Evolutionary conservation across 1,140 invertebrate genomes (phyloP), one percentile per base, ranked within the genome.

Genomic region (Tetragonula clypearis): DNA sequence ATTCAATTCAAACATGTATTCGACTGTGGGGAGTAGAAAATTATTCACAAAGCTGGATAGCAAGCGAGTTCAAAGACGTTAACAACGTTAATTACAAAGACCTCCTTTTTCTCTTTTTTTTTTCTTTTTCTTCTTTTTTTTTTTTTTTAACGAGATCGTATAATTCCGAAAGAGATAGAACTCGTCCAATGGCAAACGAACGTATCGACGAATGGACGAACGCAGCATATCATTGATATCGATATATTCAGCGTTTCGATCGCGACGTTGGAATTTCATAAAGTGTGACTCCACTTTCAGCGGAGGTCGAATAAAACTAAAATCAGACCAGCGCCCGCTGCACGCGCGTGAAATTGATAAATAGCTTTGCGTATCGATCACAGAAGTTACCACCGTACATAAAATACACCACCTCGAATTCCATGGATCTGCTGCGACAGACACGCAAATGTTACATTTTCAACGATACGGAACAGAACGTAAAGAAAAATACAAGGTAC

Each of bases 191-290:
- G 35, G 11, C 30, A 49, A n/a, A 76, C 6, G 30, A 26, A 41
- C 23, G 9, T 65, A 49, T 49, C 56, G 58, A 65, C 49, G 23
- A 49, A n/a, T 26, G 26, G 15, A 17, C 65, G 65, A 62, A 65
- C 14, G 49, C 49, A 77, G 58, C 35, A 35, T 35, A 77, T 77
- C n/a, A 62, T 49, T 35, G 56, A 76, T 11, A 62, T 1, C 15
- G 58, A 77, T 77, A 77, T 77, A 77, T 77, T 1, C 35, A 19
- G 9, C 23, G 41, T 49, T 62, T 65, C 11, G 30, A 21, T 77
- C 35, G 23, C 5, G 41, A 49, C 6, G 17, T 9, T 6, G 30
- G 8, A 62, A 23, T 2, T 65, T 62, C 23, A 26, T 12, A 21
- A 23, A 49, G 3, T 0, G 74, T 11, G 26, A 49, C 17, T 30